Percentiles rank a stretch among this genome's conserved stretches.
Conservation (phyloP, 2,113 vertebrate species). For the Rhinolophus sinicus region DNA sequence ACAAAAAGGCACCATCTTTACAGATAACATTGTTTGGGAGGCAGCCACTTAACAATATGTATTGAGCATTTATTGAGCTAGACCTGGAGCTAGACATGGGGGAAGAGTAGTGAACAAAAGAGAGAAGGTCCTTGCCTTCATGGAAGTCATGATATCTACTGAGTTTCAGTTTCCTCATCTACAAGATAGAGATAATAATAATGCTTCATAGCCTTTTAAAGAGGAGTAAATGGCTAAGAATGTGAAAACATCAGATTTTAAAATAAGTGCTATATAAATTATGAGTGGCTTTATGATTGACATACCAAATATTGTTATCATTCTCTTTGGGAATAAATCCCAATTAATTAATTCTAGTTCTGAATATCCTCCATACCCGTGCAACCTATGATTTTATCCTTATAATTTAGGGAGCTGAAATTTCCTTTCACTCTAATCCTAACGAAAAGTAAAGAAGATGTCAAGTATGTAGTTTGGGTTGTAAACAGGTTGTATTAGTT, state of each 20-base stretch:
- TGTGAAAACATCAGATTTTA: constrained; percentile 17
- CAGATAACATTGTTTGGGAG: background rate
- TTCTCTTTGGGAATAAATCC: background rate
- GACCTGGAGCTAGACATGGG: background rate
- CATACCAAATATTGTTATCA: background rate
- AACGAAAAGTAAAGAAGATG: background rate
- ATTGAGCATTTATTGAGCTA: background rate
- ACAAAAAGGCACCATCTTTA: background rate
- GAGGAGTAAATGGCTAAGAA: background rate
- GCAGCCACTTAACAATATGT: background rate
- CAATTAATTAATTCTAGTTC: constrained; percentile 4
- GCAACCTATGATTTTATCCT: background rate
- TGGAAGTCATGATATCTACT: background rate
- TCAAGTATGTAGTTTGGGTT: background rate
- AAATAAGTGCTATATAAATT: background rate
- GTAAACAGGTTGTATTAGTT: background rate
- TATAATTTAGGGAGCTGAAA: constrained; percentile 1
- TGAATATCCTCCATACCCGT: background rate
- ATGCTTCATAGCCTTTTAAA: background rate
- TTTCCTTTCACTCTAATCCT: background rate
- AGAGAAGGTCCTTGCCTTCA: background rate
- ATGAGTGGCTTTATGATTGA: background rate
- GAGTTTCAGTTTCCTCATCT: background rate
- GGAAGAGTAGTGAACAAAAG: background rate
- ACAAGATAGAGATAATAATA: background rate